phyloP scores from a whole-genome alignment of 2,797 vertebrate species.

The Enteromius viviparus region DNA sequence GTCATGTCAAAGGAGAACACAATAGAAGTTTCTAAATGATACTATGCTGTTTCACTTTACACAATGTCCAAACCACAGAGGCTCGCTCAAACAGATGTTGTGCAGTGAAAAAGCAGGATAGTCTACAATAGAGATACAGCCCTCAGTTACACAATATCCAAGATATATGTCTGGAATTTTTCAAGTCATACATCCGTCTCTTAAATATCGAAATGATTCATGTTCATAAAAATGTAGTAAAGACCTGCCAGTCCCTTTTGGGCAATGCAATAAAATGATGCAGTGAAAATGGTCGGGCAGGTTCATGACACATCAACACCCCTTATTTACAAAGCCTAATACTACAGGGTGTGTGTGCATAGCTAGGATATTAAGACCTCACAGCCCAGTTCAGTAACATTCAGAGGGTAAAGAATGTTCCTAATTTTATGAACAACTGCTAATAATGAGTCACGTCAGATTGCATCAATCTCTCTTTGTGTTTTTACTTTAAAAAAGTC shows the following conservation, averaged over 20 bases:
- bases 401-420: constrained; percentile 47
- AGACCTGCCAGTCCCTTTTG: constrained; percentile 34
- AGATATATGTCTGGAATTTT: constrained; percentile 21
- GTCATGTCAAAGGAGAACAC: constrained; percentile 11
- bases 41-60: neutral
- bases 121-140: neutral
- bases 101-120: neutral
- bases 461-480: constrained; percentile 25
- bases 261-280: constrained; percentile 34
- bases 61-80: constrained; percentile 11
- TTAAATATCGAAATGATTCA: constrained; percentile 14
- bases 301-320: constrained; percentile 40
- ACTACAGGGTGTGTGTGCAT: constrained; percentile 58
- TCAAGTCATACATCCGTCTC: constrained; percentile 23
- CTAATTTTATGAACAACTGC: constrained; percentile 33
- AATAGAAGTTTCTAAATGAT: constrained; percentile 19
- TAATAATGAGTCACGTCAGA: constrained; percentile 43
- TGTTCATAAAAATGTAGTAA: constrained; percentile 14
- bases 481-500: neutral
- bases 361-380: constrained; percentile 65
- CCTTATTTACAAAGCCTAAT: constrained; percentile 37
- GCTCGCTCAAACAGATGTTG: neutral
- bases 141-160: constrained; percentile 19
- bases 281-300: constrained; percentile 49
- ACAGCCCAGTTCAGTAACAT: constrained; percentile 58